Evolutionary conservation across 1,140 invertebrate genomes (phyloP).

Genomic region (Camponotus vicinus): DNA sequence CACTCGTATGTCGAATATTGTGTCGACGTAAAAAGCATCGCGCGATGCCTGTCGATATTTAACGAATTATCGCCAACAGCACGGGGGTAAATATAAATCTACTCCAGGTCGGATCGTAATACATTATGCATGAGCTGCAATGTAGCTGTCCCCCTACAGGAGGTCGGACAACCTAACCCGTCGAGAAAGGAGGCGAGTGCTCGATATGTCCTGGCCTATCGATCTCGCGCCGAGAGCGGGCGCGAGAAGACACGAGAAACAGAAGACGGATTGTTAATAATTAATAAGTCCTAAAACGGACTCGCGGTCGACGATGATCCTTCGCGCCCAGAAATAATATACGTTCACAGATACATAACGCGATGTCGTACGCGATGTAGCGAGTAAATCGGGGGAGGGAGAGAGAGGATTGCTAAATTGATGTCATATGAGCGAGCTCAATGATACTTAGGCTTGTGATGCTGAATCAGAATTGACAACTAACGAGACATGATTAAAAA

Average conservation of each 20-base stretch:
- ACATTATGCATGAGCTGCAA: constrained; percentile 77
- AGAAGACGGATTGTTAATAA: constrained; percentile 70
- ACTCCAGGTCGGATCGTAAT: constrained; percentile 76
- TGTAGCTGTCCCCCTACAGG: constrained; percentile 74
- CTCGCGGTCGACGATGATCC: constrained; percentile 38
- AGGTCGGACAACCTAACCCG: constrained; percentile 76
- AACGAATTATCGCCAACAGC: constrained; percentile 74
- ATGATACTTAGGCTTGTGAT: not conserved
- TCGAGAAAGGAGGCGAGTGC: constrained; percentile 61
- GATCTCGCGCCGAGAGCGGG: constrained; percentile 70
- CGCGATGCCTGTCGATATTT: constrained; percentile 74
- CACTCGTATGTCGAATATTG: constrained; percentile 58
- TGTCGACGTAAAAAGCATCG: constrained; percentile 58
- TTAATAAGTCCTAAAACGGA: constrained; percentile 65
- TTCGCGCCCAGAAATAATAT: not conserved
- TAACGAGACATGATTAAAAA: not conserved
- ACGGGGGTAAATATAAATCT: constrained; percentile 76
- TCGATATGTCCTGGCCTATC: constrained; percentile 76
- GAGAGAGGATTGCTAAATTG: not conserved
- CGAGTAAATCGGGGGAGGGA: not conserved
- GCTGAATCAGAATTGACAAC: not conserved
- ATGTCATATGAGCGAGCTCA: not conserved
- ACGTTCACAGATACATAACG: not conserved
- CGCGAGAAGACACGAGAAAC: constrained; percentile 75
- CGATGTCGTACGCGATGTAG: not conserved